Evolutionary conservation across 2,888 invertebrate species (phyloP).

Genomic region (Lottia scabra): DNA sequence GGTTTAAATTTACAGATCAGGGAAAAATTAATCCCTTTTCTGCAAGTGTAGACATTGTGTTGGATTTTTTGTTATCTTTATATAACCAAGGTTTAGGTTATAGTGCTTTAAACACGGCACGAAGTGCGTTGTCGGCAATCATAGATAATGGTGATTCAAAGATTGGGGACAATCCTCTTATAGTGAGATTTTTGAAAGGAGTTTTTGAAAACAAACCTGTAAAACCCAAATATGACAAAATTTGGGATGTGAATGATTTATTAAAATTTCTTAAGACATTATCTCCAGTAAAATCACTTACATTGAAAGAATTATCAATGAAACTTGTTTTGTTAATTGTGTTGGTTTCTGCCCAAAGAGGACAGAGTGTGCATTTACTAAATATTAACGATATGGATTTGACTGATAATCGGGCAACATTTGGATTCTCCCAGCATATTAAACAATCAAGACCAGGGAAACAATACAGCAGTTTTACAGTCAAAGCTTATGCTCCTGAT

Average conservation of each 20-base stretch:
- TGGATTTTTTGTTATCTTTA: constrained; percentile 19
- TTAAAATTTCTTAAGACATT: constrained; percentile 22
- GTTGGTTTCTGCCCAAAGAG: constrained; percentile 29
- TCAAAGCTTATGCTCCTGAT: constrained; percentile 19
- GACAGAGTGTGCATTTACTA: constrained; percentile 26
- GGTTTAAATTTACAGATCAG: constrained; percentile 27
- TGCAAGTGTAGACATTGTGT: constrained; percentile 20
- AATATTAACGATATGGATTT: constrained; percentile 14
- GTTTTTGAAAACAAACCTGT: constrained; percentile 26
- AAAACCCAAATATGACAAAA: constrained; percentile 26
- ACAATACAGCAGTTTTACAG: constrained; percentile 13
- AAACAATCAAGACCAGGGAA: constrained; percentile 27
- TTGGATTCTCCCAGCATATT: constrained; percentile 2
- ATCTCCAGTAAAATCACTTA: constrained; percentile 17
- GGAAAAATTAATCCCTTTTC: constrained; percentile 26
- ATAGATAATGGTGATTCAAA: background rate
- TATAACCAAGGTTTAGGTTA: constrained; percentile 21
- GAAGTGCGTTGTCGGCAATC: constrained; percentile 1
- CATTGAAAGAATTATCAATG: constrained; percentile 17
- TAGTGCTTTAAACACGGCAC: constrained; percentile 28
- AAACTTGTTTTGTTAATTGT: constrained; percentile 29
- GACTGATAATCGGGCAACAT: background rate
- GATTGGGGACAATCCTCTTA: constrained; percentile 1
- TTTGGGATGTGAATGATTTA: constrained; percentile 31
- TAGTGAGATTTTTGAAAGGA: constrained; percentile 34